Evolutionary conservation across 1,140 invertebrate genomes (phyloP).

Genomic region (Drosophila carrolli): DNA sequence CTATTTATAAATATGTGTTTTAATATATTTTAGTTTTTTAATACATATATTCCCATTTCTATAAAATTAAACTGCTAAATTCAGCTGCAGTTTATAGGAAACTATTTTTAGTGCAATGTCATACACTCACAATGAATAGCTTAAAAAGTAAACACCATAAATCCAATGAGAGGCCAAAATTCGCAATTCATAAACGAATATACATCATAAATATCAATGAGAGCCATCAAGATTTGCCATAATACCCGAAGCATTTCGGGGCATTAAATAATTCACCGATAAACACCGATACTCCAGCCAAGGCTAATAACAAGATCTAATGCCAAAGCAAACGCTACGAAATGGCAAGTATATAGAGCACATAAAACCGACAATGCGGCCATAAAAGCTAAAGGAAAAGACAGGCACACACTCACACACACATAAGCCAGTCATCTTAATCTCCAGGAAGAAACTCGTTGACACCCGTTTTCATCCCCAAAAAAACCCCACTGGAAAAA

Average conservation of each 20-base stretch:
- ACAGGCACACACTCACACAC: conserved; percentile 5
- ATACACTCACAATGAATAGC: conserved; percentile 5
- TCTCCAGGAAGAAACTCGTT: conserved; percentile 70
- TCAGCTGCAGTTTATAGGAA: background rate
- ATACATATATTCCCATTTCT: too few species aligned
- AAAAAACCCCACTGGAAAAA: background rate
- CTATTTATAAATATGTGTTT: too few species aligned
- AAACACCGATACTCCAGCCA: conserved; percentile 8
- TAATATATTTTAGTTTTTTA: too few species aligned
- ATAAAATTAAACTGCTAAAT: too few species aligned
- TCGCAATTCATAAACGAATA: conserved; percentile 26
- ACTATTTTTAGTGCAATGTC: background rate
- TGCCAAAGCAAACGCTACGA: conserved; percentile 24
- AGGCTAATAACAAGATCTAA: conserved; percentile 45
- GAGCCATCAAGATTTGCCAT: conserved; percentile 8
- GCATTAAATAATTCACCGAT: conserved; percentile 30
- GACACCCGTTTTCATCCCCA: conserved; percentile 17
- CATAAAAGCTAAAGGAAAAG: conserved; percentile 36
- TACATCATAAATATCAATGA: conserved; percentile 34
- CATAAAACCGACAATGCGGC: conserved; percentile 32
- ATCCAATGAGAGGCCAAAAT: conserved; percentile 18
- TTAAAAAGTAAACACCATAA: conserved; percentile 10
- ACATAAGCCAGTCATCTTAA: conserved; percentile 75
- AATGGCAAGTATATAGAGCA: conserved; percentile 35
- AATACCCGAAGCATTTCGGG: conserved; percentile 3